These are phyloP conservation scores for Muscicapa adusta DNA, from an alignment of 2,113 vertebrate species.

Conservation along the genomic window DNA sequence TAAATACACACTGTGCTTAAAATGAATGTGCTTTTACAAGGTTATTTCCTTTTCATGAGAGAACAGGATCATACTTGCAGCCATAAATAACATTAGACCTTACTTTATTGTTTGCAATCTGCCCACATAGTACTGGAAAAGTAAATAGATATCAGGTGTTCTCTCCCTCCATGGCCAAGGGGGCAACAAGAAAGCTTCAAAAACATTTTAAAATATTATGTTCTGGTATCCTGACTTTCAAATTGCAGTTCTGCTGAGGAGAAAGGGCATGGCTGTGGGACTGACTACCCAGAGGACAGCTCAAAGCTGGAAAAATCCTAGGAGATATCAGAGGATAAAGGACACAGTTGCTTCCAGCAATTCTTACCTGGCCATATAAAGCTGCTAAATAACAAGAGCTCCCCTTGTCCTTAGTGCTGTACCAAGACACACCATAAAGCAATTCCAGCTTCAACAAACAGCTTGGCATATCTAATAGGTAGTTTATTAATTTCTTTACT, in stretches of 20 bases:
- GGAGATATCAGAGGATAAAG: not conserved
- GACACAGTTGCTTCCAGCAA: not conserved
- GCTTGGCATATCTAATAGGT: not conserved
- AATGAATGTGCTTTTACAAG: conserved; percentile 5
- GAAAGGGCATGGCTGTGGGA: not conserved
- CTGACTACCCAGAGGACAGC: not conserved
- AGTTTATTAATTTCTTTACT: not conserved
- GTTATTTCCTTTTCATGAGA: not conserved
- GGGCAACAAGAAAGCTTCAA: not conserved
- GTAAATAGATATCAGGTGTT: not conserved
- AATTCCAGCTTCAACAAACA: not conserved
- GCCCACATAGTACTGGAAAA: not conserved
- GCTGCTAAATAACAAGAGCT: not conserved
- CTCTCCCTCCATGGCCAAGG: not conserved
- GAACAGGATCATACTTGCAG: conserved; percentile 22
- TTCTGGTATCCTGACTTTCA: not conserved
- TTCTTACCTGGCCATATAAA: not conserved
- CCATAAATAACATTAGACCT: not conserved
- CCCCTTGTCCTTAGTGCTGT: not conserved
- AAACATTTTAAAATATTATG: not conserved
- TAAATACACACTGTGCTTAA: not conserved
- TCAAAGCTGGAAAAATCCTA: not conserved
- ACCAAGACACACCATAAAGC: not conserved
- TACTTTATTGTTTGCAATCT: not conserved
- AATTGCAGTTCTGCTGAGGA: not conserved